These are phyloP conservation scores for Caenorhabditis becei DNA, from an alignment of 2,888 invertebrate species.

Conservation along the genomic window DNA sequence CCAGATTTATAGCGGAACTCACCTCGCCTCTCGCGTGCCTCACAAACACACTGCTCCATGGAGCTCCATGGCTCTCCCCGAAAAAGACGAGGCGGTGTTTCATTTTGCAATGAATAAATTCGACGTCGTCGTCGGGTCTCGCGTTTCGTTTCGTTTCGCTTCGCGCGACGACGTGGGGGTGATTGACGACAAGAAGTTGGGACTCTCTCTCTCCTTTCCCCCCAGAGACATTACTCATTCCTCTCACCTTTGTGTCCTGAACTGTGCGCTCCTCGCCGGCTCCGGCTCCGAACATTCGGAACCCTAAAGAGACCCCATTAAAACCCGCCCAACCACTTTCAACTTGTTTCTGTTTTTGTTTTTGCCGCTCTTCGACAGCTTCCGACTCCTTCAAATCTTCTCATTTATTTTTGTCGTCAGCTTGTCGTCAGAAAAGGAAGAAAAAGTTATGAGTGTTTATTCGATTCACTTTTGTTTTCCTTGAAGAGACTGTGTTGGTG, in stretches of 20 bases:
- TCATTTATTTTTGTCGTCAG: too few species aligned
- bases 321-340: conserved; percentile 9
- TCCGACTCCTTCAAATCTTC: conserved; percentile 3
- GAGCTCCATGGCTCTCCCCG: conserved; percentile 14
- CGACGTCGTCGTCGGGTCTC: conserved; percentile 20
- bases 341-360: conserved; percentile 32
- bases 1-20: conserved; percentile 46
- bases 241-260: conserved; percentile 8
- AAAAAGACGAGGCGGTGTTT: conserved; percentile 37
- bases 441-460: too few species aligned
- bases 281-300: conserved; percentile 21
- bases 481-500: too few species aligned
- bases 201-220: conserved; percentile 12
- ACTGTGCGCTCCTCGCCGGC: conserved; percentile 10
- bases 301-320: conserved; percentile 17
- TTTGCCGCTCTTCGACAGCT: conserved; percentile 5
- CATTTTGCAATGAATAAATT: conserved; percentile 59
- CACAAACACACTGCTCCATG: conserved; percentile 14
- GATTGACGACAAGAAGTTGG: conserved; percentile 57
- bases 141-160: conserved; percentile 30
- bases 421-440: background rate
- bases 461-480: too few species aligned
- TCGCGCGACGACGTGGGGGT: conserved; percentile 18
- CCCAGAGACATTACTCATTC: conserved; percentile 25
- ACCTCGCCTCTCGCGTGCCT: conserved; percentile 11